Conservation (phyloP, 2,888 invertebrate genomes). For the Dasysyrphus tricinctus region DNA sequence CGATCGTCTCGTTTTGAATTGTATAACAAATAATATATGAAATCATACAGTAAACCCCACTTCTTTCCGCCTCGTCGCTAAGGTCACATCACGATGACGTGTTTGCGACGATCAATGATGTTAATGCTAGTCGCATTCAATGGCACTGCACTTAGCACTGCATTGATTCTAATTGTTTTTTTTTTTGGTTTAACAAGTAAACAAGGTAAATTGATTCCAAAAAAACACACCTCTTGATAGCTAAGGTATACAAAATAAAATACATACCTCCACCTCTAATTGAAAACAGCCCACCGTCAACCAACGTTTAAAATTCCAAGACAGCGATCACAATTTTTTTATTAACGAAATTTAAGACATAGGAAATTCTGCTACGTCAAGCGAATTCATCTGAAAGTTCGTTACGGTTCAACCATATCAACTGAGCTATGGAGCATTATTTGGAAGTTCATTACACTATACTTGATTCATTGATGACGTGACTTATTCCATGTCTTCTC, state of each 20-base stretch:
- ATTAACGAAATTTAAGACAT: conserved; percentile 20
- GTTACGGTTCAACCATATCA: conserved; percentile 14
- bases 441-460: conserved; percentile 22
- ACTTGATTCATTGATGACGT: conserved; percentile 7
- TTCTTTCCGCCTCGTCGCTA: conserved; percentile 11
- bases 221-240: conserved; percentile 16
- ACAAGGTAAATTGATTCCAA: conserved; percentile 32
- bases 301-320: conserved; percentile 14
- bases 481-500: not conserved
- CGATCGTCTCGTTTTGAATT: conserved; percentile 53
- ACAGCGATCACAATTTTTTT: conserved; percentile 22
- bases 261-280: conserved; percentile 6
- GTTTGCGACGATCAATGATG: not conserved
- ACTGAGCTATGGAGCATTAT: not conserved
- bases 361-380: conserved; percentile 8
- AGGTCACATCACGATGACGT: conserved; percentile 58
- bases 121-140: conserved; percentile 16
- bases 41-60: conserved; percentile 13
- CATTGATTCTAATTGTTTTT: conserved; percentile 28
- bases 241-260: not conserved
- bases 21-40: conserved; percentile 45
- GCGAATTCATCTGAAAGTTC: conserved; percentile 19
- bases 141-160: conserved; percentile 44
- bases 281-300: conserved; percentile 6
- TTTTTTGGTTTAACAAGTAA: conserved; percentile 1